These are phyloP conservation scores for Drosophila nigricruria DNA, from an alignment of 2,888 invertebrate species.

Conservation along the genomic window DNA sequence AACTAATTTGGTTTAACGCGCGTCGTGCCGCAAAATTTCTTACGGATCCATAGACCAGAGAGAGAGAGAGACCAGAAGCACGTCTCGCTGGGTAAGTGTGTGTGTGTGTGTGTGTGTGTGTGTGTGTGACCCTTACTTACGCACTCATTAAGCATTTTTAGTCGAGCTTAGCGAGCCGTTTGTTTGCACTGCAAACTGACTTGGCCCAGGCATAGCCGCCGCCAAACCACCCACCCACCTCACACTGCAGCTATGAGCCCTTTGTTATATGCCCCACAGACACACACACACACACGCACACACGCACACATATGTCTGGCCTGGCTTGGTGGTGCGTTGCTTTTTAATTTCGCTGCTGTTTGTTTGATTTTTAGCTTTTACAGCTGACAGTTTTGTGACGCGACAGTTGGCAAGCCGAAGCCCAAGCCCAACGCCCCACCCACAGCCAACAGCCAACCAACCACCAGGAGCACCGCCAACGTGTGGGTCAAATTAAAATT, in stretches of 20 bases:
- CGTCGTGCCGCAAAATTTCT: slow-evolving; percentile 74
- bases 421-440: neutral
- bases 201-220: neutral
- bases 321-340: slow-evolving; percentile 28
- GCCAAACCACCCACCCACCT: slow-evolving; percentile 1
- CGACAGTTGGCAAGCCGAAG: slow-evolving; percentile 32
- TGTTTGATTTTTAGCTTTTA: slow-evolving; percentile 78
- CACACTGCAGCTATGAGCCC: neutral
- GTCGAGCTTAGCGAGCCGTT: slow-evolving; percentile 78
- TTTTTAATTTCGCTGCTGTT: slow-evolving; percentile 72
- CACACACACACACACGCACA: slow-evolving; percentile 30
- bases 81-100: neutral
- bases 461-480: neutral
- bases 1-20: slow-evolving; percentile 79
- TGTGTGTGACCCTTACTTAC: slow-evolving; percentile 56
- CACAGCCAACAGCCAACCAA: neutral
- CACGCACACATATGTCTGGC: slow-evolving; percentile 34
- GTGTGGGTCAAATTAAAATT: slow-evolving; percentile 57
- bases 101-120: slow-evolving; percentile 10
- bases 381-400: slow-evolving; percentile 67
- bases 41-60: slow-evolving; percentile 48
- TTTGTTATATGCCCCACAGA: slow-evolving; percentile 16
- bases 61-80: slow-evolving; percentile 6
- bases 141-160: slow-evolving; percentile 78
- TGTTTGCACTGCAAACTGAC: slow-evolving; percentile 71